Conservation (phyloP, 2,113 vertebrate species). For the Callithrix jacchus region DNA sequence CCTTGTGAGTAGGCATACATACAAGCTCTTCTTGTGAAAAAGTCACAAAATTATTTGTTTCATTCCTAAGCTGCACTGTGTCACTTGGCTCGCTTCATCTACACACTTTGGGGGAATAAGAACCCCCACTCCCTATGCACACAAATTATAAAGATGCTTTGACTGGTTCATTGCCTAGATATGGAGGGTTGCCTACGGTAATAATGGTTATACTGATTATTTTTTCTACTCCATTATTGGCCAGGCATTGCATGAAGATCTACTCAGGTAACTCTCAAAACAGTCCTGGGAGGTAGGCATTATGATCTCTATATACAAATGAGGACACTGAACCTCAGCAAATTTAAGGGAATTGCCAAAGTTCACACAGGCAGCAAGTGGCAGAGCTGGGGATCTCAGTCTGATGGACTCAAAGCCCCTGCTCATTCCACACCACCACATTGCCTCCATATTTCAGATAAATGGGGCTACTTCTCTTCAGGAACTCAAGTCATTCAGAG, state of each 20-base stretch:
- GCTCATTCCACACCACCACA: neutral
- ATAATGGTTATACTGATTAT: neutral
- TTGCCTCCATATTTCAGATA: neutral
- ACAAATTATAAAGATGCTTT: neutral
- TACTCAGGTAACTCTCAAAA: neutral
- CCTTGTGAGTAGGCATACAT: neutral
- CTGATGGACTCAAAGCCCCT: neutral
- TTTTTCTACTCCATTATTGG: neutral
- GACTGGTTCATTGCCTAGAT: neutral
- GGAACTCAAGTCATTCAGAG: neutral
- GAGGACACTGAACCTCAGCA: neutral
- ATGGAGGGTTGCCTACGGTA: neutral
- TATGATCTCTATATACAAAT: neutral
- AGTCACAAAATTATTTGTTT: neutral
- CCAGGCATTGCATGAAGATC: neutral
- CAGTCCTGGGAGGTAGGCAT: neutral
- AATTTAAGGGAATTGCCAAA: neutral
- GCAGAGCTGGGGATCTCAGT: neutral
- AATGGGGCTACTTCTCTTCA: neutral
- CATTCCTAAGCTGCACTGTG: neutral
- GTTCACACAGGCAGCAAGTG: neutral
- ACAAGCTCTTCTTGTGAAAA: neutral
- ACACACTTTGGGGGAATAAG: neutral
- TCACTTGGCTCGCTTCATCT: neutral
- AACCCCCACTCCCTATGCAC: too few relatives aligned